These are phyloP conservation scores for Amphimallon solstitiale DNA, from an alignment of 2,888 invertebrate species.

Conservation along the genomic window DNA sequence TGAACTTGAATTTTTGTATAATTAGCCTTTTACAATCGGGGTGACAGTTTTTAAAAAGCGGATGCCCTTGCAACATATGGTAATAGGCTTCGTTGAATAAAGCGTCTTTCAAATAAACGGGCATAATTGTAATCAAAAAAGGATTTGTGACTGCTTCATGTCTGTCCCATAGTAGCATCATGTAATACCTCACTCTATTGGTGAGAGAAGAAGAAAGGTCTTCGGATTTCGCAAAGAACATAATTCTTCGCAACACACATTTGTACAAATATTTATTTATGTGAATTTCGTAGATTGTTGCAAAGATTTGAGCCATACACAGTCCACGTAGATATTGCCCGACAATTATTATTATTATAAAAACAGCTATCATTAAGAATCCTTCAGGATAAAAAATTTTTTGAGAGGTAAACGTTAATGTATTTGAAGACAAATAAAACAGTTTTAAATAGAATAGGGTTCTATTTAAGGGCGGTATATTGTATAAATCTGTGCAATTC, in stretches of 20 bases:
- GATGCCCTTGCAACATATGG: constrained; percentile 18
- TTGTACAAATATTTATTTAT: constrained; percentile 13
- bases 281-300: constrained; percentile 4
- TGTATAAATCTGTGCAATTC: constrained; percentile 10
- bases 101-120: constrained; percentile 28
- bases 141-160: constrained; percentile 17
- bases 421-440: constrained; percentile 1
- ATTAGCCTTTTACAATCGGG: constrained; percentile 35
- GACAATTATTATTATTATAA: constrained; percentile 27
- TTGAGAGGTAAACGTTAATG: constrained; percentile 26
- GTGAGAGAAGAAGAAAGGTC: constrained; percentile 16
- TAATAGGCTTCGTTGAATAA: constrained; percentile 29
- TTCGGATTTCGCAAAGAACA: constrained; percentile 24
- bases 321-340: constrained; percentile 16
- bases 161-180: constrained; percentile 21
- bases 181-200: constrained; percentile 5
- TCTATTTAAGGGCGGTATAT: not conserved
- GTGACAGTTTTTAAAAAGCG: constrained; percentile 38
- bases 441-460: constrained; percentile 7
- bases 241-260: constrained; percentile 2
- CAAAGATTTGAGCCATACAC: constrained; percentile 27
- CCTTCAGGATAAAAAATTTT: constrained; percentile 24
- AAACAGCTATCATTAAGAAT: constrained; percentile 8
- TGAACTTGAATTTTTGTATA: constrained; percentile 5
- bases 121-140: not conserved